Evolutionary conservation across 2,797 vertebrate genomes (phyloP).

Genomic region (Clarias pachynema): DNA sequence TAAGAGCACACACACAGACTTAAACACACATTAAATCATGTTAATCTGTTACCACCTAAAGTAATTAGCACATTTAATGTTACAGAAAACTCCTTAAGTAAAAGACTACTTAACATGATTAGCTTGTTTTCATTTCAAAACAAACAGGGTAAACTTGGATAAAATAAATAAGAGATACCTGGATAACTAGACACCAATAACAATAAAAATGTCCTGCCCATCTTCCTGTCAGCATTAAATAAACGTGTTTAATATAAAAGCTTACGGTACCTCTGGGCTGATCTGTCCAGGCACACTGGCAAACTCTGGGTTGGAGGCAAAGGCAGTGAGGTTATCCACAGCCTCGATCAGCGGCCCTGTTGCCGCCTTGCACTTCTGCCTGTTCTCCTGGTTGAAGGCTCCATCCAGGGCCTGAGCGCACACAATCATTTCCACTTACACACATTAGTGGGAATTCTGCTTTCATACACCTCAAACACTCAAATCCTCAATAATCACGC

Average conservation of each 20-base stretch:
- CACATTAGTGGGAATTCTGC: background rate
- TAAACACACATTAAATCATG: background rate
- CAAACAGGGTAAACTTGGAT: background rate
- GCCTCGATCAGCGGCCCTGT: constrained; percentile 94
- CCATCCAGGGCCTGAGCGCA: constrained; percentile 89
- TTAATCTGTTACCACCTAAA: background rate
- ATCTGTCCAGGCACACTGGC: constrained; percentile 95
- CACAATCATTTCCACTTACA: background rate
- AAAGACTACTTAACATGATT: background rate
- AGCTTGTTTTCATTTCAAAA: background rate
- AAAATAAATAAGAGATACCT: background rate
- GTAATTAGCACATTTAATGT: background rate
- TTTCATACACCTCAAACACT: background rate
- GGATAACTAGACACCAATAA: background rate
- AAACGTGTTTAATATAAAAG: background rate
- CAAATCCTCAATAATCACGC: background rate
- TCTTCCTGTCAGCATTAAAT: background rate
- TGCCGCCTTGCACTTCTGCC: constrained; percentile 88
- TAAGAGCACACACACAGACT: background rate
- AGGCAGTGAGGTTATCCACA: constrained; percentile 95
- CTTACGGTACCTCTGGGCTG: constrained; percentile 85
- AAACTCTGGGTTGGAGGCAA: constrained; percentile 96
- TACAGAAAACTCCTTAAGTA: background rate
- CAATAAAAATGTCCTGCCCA: background rate
- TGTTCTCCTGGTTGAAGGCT: constrained; percentile 92